These are phyloP conservation scores for Anoplopoma fimbria DNA, from an alignment of 2,113 vertebrate species.

Conservation along the genomic window DNA sequence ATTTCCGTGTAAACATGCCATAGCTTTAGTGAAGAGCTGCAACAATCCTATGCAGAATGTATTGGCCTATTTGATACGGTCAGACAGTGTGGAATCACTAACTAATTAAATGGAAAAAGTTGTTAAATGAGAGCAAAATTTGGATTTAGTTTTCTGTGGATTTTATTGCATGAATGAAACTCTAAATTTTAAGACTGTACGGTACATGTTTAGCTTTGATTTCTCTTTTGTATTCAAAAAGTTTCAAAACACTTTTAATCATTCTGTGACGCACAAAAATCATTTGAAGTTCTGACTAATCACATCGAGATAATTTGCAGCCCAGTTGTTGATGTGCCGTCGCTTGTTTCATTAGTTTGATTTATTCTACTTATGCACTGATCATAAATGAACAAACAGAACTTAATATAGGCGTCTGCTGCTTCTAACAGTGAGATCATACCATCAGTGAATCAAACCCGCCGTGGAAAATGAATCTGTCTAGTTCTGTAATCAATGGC, in stretches of 20 bases:
- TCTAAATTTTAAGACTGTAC: not conserved
- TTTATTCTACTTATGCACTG: not conserved
- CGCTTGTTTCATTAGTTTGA: slow-evolving; percentile 15
- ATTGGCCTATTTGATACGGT: not conserved
- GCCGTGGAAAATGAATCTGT: not conserved
- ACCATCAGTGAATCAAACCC: slow-evolving; percentile 12
- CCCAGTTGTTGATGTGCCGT: not conserved
- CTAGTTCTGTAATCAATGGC: slow-evolving; percentile 29
- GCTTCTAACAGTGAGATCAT: slow-evolving; percentile 30
- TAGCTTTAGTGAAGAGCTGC: not conserved
- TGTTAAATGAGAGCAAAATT: not conserved
- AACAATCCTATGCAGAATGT: not conserved
- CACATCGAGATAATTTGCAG: not conserved
- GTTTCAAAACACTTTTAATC: not conserved
- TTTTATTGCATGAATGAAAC: not conserved
- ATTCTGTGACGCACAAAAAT: not conserved
- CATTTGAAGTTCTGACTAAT: not conserved
- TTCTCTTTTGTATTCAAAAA: not conserved
- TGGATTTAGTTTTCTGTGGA: not conserved
- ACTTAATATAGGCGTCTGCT: slow-evolving; percentile 2
- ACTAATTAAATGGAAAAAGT: not conserved
- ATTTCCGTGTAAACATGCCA: too few species aligned
- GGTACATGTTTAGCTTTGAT: not conserved
- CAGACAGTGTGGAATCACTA: not conserved
- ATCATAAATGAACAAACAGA: slow-evolving; percentile 9